These are phyloP conservation scores for Odontophorus gujanensis DNA, from an alignment of 2,113 vertebrate species.

Conservation along the genomic window DNA sequence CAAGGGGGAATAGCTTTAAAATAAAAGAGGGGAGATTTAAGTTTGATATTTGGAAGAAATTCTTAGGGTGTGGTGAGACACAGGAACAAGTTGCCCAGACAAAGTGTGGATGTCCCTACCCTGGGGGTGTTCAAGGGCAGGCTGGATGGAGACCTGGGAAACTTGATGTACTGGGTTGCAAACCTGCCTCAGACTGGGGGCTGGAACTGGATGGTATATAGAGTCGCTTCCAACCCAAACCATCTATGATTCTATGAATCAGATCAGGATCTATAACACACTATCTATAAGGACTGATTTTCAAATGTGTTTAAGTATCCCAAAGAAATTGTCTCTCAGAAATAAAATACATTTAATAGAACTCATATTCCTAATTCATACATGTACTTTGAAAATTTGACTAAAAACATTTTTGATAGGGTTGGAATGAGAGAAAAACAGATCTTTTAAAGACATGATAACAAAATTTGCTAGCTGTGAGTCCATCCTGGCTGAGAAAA, in stretches of 20 bases:
- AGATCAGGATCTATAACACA: background rate
- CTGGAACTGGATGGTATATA: background rate
- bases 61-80: background rate
- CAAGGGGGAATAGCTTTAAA: background rate
- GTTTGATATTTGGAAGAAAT: background rate
- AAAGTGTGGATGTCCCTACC: no score
- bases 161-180: background rate
- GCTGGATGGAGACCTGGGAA: background rate
- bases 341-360: background rate
- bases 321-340: background rate
- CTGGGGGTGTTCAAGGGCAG: background rate
- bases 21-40: background rate
- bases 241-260: background rate
- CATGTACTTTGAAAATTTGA: background rate
- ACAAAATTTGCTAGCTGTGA: constrained; percentile 18
- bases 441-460: background rate
- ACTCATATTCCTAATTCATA: background rate
- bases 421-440: background rate
- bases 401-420: background rate
- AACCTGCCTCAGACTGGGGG: background rate
- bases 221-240: background rate
- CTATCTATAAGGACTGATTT: background rate
- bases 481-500: constrained; percentile 40
- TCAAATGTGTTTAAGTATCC: background rate
- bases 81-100: background rate